These are phyloP conservation scores for Mormoops blainvillei DNA, from an alignment of 2,113 vertebrate genomes.

Conservation along the genomic window DNA sequence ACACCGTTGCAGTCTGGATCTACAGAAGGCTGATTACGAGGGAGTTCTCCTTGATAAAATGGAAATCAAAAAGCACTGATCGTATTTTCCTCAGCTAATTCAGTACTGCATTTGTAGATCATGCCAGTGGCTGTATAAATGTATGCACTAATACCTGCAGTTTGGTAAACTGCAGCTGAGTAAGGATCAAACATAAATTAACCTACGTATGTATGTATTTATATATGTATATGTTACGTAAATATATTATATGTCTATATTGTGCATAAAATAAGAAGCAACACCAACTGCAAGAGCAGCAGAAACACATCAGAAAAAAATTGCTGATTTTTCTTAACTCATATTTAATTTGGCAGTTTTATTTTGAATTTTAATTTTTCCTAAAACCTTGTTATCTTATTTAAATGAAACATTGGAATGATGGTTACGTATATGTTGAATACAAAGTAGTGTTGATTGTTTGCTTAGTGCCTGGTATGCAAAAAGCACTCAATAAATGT, in stretches of 20 bases:
- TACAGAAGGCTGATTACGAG: background rate
- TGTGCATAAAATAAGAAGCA: background rate
- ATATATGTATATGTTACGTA: background rate
- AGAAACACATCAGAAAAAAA: background rate
- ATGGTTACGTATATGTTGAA: background rate
- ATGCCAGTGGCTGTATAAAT: background rate
- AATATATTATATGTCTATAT: background rate
- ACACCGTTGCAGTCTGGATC: background rate
- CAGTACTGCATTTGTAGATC: background rate
- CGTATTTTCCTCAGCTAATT: background rate
- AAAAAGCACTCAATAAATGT: background rate
- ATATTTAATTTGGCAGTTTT: background rate
- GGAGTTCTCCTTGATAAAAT: background rate
- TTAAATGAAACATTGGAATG: slow-evolving; percentile 1
- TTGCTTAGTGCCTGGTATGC: background rate
- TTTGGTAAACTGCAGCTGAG: background rate
- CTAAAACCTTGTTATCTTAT: background rate
- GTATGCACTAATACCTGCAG: background rate
- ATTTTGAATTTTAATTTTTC: slow-evolving; percentile 25
- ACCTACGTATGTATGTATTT: background rate
- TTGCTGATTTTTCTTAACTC: background rate
- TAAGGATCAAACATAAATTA: background rate
- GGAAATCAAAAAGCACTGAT: background rate
- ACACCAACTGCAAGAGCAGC: background rate
- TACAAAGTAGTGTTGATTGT: background rate